These are phyloP conservation scores for Acleris cristana DNA, from an alignment of 2,888 invertebrate species.

Conservation along the genomic window DNA sequence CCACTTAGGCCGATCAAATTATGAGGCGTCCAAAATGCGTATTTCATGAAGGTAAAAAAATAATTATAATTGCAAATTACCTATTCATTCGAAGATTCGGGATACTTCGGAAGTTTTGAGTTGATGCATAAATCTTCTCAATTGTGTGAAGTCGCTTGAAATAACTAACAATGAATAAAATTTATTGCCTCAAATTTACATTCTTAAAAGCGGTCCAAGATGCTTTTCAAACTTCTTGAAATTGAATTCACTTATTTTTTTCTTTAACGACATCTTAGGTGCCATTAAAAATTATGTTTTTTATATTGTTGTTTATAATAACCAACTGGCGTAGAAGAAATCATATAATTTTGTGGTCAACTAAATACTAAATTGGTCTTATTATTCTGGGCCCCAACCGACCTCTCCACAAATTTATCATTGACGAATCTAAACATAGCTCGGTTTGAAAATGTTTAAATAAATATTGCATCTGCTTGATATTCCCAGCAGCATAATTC, in stretches of 20 bases:
- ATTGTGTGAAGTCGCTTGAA: conserved; percentile 66
- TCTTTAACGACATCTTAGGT: not conserved
- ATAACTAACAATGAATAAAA: conserved; percentile 69
- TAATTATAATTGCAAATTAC: conserved; percentile 54
- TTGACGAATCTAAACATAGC: not conserved
- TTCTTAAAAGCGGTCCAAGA: conserved; percentile 45
- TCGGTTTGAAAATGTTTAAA: not conserved
- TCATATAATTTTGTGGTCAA: too few species aligned
- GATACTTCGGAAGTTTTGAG: conserved; percentile 54
- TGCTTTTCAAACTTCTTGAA: conserved; percentile 33
- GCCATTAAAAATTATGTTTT: not conserved
- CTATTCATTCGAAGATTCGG: conserved; percentile 46
- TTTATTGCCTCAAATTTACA: conserved; percentile 63
- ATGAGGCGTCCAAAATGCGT: conserved; percentile 9
- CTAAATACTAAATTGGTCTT: too few species aligned
- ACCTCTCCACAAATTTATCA: not conserved
- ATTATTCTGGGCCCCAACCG: not conserved
- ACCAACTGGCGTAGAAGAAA: too few species aligned
- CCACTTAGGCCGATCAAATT: conserved; percentile 25
- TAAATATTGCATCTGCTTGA: conserved; percentile 16
- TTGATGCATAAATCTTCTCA: conserved; percentile 63
- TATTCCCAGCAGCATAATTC: conserved; percentile 27
- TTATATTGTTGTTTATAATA: too few species aligned
- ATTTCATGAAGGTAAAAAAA: conserved; percentile 34
- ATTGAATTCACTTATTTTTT: conserved; percentile 14